A percentile compares a stretch with the other conserved stretches of the same genome.
phyloP scores from a whole-genome alignment of 2,888 invertebrate genomes.

The Drosophila sordidula region DNA sequence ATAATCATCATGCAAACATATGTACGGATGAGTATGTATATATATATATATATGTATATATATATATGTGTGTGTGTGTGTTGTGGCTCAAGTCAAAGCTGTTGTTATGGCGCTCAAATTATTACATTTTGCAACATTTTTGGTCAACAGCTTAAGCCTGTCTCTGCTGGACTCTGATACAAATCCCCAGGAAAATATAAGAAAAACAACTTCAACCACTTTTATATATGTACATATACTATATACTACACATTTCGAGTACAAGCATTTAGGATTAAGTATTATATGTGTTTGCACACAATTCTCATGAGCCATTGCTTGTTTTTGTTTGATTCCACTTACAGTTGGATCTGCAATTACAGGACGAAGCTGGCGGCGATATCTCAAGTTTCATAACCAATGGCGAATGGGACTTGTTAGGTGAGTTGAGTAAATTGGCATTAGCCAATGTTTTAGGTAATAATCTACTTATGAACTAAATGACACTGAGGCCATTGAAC shows the following conservation, averaged over 20 bases:
- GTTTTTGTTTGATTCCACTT: constrained; percentile 73
- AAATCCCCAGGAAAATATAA: constrained; percentile 43
- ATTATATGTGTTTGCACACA: constrained; percentile 6
- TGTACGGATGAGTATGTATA: not conserved
- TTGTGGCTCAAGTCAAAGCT: constrained; percentile 7
- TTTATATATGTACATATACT: constrained; percentile 1
- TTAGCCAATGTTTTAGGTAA: not conserved
- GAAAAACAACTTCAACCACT: constrained; percentile 22
- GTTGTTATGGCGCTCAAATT: constrained; percentile 56
- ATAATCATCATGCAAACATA: not conserved
- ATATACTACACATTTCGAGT: not conserved
- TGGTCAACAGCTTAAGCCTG: constrained; percentile 53
- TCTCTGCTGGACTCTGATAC: constrained; percentile 44
- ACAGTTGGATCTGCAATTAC: constrained; percentile 96
- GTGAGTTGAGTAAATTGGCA: constrained; percentile 86
- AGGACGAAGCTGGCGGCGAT: constrained; percentile 96
- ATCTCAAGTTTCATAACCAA: constrained; percentile 99
- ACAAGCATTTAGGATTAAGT: constrained; percentile 15
- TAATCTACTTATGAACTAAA: not conserved
- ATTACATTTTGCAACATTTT: constrained; percentile 52
- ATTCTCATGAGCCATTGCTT: constrained; percentile 12
- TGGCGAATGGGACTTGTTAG: constrained; percentile 99
- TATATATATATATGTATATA: not conserved
- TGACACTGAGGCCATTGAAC: constrained; percentile 12
- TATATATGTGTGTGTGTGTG: not conserved